Base-by-base conservation (phyloP, 2,888 invertebrate genomes). In the Oscheius myriophilus region DNA sequence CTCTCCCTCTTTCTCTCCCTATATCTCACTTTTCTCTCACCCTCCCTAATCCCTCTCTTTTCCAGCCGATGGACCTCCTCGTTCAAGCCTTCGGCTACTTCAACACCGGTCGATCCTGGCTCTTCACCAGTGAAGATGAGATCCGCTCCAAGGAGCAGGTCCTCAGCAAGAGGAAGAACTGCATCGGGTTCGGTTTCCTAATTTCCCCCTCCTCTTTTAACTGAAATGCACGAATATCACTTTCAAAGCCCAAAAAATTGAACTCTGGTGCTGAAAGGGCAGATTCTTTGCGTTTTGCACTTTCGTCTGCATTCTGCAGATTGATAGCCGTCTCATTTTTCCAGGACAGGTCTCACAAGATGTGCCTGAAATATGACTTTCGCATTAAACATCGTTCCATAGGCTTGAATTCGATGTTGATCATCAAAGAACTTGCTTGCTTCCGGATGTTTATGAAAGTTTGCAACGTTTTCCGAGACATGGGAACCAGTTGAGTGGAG, bases 91-190 rank as follows among this genome's bases (percentile, higher is more conserved):
- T 78, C 45, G 78, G 78, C 55, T 75, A 70, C 73, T 75, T 78
- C 72, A 72, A 70, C 12, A 68, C 70, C 16, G 61, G 67, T 0
- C 68, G 63, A 0, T 54, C 65, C n/a, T 66, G 67, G 16, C 49
- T 55, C 18, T 70, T 52, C 14, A 69, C 65, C 26, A 67, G 63
- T 1, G 65, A 67, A 26, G 72, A 70, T 25, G 64, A 63, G 64
- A 52, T 64, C 21, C 70, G 71, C 14, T 69, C 72, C 55, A 82
- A 81, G 64, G 71, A 78, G 51, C 79, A 82, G 54, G 70, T 79
- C 43, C 72, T 83, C 51, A 74, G 69, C 59, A 80, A 76, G 53
- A 69, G 83, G 33, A 76, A 78, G 57, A 70, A 80, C 42, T 75
- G 70, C 46, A 80, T 80, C 54, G 82, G 80, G 81, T 82, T n/a